Percentiles rank a stretch among this genome's conserved stretches.
phyloP scores from a whole-genome alignment of 2,888 invertebrate genomes.

The Hecatera dysodea region DNA sequence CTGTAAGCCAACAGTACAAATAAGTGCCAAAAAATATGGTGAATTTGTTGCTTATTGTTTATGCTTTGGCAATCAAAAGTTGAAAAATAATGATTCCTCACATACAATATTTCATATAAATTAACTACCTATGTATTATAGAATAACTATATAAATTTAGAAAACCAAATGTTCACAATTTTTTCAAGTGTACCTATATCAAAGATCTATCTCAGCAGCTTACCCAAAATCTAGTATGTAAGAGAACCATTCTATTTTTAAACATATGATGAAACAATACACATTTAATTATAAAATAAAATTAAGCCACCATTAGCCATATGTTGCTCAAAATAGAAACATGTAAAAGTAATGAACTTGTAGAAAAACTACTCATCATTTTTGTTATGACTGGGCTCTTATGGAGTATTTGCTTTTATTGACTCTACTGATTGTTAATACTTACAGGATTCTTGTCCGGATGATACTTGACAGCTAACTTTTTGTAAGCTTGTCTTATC shows the following conservation, averaged over 20 bases:
- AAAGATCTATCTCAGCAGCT: not conserved
- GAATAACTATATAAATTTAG: too few species aligned
- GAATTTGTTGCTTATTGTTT: too few species aligned
- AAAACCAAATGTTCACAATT: too few species aligned
- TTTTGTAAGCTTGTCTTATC: slow-evolving; percentile 95
- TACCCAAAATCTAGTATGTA: not conserved
- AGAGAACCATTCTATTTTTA: too few species aligned
- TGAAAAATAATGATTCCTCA: too few species aligned
- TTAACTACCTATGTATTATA: too few species aligned
- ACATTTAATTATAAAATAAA: too few species aligned
- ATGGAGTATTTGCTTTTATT: not conserved
- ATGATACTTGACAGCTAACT: slow-evolving; percentile 93
- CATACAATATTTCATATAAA: too few species aligned
- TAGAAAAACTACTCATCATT: not conserved
- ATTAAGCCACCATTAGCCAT: not conserved
- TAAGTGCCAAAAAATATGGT: too few species aligned
- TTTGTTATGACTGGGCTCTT: not conserved
- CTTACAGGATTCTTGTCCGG: slow-evolving; percentile 94
- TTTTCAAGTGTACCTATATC: too few species aligned
- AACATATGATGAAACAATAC: not conserved
- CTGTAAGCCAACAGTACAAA: too few species aligned
- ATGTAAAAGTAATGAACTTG: slow-evolving; percentile 1
- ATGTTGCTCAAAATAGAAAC: not conserved
- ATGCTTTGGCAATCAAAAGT: too few species aligned
- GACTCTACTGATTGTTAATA: slow-evolving; percentile 33